phyloP scores from a whole-genome alignment of 2,797 vertebrate genomes.

The Rhinogobio ventralis region DNA sequence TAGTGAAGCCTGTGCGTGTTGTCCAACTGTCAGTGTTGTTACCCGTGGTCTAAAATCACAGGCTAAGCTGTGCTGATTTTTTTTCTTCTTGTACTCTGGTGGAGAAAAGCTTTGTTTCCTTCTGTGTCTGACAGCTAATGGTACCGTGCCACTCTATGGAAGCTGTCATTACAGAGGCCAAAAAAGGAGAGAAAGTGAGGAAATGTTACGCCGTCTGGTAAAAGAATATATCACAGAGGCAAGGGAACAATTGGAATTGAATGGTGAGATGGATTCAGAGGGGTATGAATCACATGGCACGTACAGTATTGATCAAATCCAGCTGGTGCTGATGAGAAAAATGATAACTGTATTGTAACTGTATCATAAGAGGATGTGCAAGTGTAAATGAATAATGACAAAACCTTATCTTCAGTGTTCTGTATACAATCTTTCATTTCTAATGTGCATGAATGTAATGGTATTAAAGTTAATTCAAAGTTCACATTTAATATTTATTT shows the following conservation, averaged over 20 bases:
- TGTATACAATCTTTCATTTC: background rate
- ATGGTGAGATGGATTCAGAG: background rate
- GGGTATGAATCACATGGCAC: slow-evolving; percentile 16
- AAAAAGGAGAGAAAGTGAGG: slow-evolving; percentile 50
- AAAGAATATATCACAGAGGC: slow-evolving; percentile 59
- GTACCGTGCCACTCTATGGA: slow-evolving; percentile 62
- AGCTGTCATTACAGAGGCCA: slow-evolving; percentile 63
- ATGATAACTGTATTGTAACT: background rate
- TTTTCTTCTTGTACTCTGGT: slow-evolving; percentile 47
- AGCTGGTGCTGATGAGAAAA: slow-evolving; percentile 40
- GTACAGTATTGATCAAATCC: slow-evolving; percentile 42
- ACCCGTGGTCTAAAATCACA: slow-evolving; percentile 41
- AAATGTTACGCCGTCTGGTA: slow-evolving; percentile 46
- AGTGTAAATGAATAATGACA: slow-evolving; percentile 11
- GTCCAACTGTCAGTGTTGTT: slow-evolving; percentile 31
- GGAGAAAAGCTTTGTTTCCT: slow-evolving; percentile 65
- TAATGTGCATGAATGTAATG: background rate
- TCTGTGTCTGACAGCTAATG: slow-evolving; percentile 66
- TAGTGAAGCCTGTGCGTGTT: slow-evolving; percentile 12
- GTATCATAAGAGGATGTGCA: slow-evolving; percentile 1
- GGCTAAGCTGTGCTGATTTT: slow-evolving; percentile 55
- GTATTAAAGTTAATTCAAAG: background rate
- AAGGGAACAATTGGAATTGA: slow-evolving; percentile 48
- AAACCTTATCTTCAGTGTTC: background rate
- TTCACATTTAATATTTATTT: background rate